Evolutionary conservation across 2,797 vertebrate species (phyloP).

Genomic region (Chelidonichthys spinosus): DNA sequence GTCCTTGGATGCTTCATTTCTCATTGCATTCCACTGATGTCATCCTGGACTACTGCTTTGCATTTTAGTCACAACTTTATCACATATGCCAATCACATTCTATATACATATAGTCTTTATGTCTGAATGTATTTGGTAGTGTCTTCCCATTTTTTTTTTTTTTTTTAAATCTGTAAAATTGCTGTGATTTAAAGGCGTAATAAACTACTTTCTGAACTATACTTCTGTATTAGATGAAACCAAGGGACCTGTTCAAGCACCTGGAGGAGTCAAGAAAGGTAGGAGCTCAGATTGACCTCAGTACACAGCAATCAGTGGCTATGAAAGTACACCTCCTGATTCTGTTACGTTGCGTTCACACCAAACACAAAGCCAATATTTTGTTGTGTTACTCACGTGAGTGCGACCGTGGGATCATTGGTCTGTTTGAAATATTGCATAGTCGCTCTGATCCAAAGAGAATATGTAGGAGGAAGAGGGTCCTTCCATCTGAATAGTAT

Average conservation of each 20-base stretch:
- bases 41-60: not conserved
- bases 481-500: too few relatives aligned
- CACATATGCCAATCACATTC: not conserved
- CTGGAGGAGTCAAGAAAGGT: constrained; percentile 96
- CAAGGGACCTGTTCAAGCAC: constrained; percentile 88
- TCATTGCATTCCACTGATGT: constrained; percentile 2
- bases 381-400: too few relatives aligned
- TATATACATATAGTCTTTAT: not conserved
- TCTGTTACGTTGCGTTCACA: not conserved
- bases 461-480: too few relatives aligned
- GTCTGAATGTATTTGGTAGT: constrained; percentile 9
- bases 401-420: too few relatives aligned
- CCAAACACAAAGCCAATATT: too few relatives aligned
- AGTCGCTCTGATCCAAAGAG: too few relatives aligned
- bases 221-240: constrained; percentile 80
- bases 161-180: not conserved
- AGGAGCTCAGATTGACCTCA: constrained; percentile 58
- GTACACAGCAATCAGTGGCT: not conserved
- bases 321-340: not conserved
- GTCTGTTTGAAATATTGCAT: too few relatives aligned
- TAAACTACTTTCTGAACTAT: constrained; percentile 62
- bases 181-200: constrained; percentile 2
- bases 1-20: not conserved
- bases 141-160: not conserved
- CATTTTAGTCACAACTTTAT: not conserved